Percentiles rank a stretch among this genome's conserved stretches.
These are phyloP conservation scores for Macrophya annulata DNA, from an alignment of 2,888 invertebrate species.

Conservation along the genomic window DNA sequence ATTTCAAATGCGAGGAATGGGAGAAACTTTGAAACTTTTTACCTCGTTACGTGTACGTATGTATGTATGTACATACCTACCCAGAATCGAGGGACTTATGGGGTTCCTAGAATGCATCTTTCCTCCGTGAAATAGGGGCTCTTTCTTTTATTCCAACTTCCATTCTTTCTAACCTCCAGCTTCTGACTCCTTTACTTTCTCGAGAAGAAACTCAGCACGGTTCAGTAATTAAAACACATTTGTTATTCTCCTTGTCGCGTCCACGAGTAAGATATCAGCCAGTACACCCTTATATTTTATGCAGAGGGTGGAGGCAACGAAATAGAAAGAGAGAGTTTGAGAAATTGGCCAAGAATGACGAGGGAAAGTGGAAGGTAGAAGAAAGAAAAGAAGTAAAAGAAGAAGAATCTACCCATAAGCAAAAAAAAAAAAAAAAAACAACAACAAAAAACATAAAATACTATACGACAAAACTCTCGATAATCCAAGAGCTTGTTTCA, in stretches of 20 bases:
- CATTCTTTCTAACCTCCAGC: slow-evolving; percentile 19
- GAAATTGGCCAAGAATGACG: background rate
- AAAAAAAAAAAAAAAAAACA: no score
- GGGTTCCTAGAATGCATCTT: slow-evolving; percentile 31
- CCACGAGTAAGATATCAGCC: slow-evolving; percentile 44
- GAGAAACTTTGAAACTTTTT: slow-evolving; percentile 45
- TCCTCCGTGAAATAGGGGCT: slow-evolving; percentile 40
- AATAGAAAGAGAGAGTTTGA: background rate
- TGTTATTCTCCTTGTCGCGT: slow-evolving; percentile 51
- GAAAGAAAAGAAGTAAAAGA: background rate
- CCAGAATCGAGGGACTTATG: slow-evolving; percentile 29
- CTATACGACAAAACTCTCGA: background rate
- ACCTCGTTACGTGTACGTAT: slow-evolving; percentile 48
- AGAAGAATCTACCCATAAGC: background rate
- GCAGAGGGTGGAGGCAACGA: background rate
- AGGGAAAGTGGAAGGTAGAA: background rate
- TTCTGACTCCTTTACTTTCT: background rate
- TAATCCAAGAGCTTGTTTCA: background rate
- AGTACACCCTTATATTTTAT: slow-evolving; percentile 45
- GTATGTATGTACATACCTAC: no score
- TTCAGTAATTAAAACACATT: slow-evolving; percentile 54
- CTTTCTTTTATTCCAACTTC: slow-evolving; percentile 44
- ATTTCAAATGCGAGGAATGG: background rate
- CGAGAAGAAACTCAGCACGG: slow-evolving; percentile 32
- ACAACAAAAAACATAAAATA: no score